phyloP scores from a whole-genome alignment of 2,113 vertebrate genomes.

The Cricetomys ansorgei region DNA sequence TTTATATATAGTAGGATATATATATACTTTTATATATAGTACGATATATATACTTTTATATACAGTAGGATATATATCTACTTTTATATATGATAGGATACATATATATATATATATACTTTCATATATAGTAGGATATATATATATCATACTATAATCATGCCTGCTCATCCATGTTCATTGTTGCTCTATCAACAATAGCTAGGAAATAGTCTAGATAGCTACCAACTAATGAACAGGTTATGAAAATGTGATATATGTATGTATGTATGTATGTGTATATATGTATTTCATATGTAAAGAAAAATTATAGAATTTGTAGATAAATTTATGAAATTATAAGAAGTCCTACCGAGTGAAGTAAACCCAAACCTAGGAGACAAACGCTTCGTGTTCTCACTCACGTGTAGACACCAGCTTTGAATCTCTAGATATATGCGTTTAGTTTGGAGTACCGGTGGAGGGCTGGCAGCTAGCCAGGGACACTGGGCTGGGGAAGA shows the following conservation, averaged over 20 bases:
- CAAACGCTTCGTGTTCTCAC: neutral
- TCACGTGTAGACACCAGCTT: neutral
- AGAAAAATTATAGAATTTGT: neutral
- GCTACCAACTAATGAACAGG: neutral
- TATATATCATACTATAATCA: neutral
- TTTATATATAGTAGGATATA: too few relatives aligned
- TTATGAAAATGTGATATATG: neutral
- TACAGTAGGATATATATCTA: too few relatives aligned
- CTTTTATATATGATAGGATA: too few relatives aligned
- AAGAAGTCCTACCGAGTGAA: neutral
- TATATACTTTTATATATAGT: too few relatives aligned
- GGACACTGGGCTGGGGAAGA: neutral
- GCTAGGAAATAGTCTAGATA: neutral
- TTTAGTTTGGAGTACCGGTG: neutral
- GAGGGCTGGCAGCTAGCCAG: neutral
- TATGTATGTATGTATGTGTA: neutral
- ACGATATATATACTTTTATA: too few relatives aligned
- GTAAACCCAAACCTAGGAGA: neutral
- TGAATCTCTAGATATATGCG: neutral
- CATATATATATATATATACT: too few relatives aligned
- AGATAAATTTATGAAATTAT: neutral
- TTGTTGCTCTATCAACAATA: neutral
- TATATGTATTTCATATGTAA: too few relatives aligned
- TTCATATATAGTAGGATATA: too few relatives aligned
- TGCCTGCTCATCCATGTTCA: neutral